A percentile compares a stretch with the other conserved stretches of the same genome.
These are phyloP conservation scores for Adoxophyes honmai DNA, from an alignment of 1,140 invertebrate genomes.

Conservation along the genomic window DNA sequence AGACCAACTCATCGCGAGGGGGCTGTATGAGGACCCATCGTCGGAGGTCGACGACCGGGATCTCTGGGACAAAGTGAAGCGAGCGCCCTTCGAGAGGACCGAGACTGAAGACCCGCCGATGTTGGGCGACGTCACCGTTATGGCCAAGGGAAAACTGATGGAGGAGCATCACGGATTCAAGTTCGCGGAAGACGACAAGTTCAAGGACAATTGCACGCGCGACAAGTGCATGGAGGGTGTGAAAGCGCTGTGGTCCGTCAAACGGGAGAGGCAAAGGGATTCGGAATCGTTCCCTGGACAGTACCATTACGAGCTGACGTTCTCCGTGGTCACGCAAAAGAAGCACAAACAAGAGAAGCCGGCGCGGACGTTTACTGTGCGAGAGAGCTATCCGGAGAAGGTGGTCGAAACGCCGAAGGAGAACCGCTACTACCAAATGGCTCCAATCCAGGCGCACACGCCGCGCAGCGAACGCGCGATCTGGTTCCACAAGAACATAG, in stretches of 20 bases:
- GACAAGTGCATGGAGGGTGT: slow-evolving; percentile 62
- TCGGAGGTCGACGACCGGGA: slow-evolving; percentile 68
- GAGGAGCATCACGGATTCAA: slow-evolving; percentile 67
- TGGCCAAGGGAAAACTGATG: slow-evolving; percentile 79
- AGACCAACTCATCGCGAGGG: slow-evolving; percentile 62
- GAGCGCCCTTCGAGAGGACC: slow-evolving; percentile 75
- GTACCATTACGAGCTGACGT: slow-evolving; percentile 81
- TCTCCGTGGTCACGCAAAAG: slow-evolving; percentile 78
- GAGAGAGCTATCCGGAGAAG: slow-evolving; percentile 43
- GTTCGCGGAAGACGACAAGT: slow-evolving; percentile 78
- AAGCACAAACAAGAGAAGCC: slow-evolving; percentile 61
- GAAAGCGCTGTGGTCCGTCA: slow-evolving; percentile 80
- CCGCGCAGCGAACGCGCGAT: slow-evolving; percentile 48
- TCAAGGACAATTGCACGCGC: slow-evolving; percentile 61
- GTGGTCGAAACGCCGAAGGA: slow-evolving; percentile 32
- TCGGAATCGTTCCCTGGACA: slow-evolving; percentile 56
- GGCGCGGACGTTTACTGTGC: slow-evolving; percentile 69
- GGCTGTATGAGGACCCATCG: slow-evolving; percentile 35
- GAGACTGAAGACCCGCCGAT: slow-evolving; percentile 55
- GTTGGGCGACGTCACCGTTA: slow-evolving; percentile 79
- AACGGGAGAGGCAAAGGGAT: slow-evolving; percentile 80
- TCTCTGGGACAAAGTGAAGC: slow-evolving; percentile 73
- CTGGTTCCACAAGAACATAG: slow-evolving; percentile 67
- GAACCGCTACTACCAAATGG: slow-evolving; percentile 26
- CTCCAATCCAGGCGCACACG: background rate